These are phyloP conservation scores for Ophiothrix spiculata DNA, from an alignment of 35 echinoderm and acorn worm species.

Conservation along the genomic window DNA sequence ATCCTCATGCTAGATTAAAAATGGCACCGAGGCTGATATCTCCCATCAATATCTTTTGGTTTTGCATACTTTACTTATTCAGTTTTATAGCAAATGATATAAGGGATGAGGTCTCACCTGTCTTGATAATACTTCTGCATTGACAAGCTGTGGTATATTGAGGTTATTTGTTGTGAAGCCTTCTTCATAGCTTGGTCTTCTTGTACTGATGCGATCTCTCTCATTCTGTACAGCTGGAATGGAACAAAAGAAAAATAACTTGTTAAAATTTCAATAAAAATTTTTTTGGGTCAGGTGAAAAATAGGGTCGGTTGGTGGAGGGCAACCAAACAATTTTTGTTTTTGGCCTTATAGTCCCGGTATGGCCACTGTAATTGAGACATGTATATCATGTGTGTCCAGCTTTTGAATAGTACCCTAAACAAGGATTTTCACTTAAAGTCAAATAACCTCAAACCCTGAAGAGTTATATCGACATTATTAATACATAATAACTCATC, in stretches of 20 bases:
- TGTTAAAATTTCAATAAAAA: background rate
- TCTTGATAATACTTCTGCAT: slow-evolving; percentile 87
- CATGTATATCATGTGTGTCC: too few relatives aligned
- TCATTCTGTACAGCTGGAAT: slow-evolving; percentile 98
- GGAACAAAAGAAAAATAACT: too few relatives aligned
- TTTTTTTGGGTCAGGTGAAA: background rate
- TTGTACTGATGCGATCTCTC: slow-evolving; percentile 90
- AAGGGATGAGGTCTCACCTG: slow-evolving; percentile 35
- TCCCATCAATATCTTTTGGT: slow-evolving; percentile 69
- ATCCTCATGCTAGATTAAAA: too few relatives aligned
- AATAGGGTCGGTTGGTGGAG: too few relatives aligned
- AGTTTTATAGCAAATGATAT: slow-evolving; percentile 53
- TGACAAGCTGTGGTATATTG: slow-evolving; percentile 73
- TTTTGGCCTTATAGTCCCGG: background rate
- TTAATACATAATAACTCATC: background rate
- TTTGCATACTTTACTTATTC: slow-evolving; percentile 43
- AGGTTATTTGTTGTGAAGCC: slow-evolving; percentile 56
- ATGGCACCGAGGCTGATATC: slow-evolving; percentile 96
- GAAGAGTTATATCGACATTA: background rate
- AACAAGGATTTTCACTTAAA: too few relatives aligned
- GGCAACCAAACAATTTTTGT: too few relatives aligned
- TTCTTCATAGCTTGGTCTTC: slow-evolving; percentile 89
- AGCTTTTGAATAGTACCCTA: background rate
- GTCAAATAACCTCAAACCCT: background rate
- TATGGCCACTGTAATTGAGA: background rate